Percentiles rank a stretch among this genome's conserved stretches.
phyloP scores from a whole-genome alignment of 1,140 invertebrate genomes.

The Notospermus geniculatus region DNA sequence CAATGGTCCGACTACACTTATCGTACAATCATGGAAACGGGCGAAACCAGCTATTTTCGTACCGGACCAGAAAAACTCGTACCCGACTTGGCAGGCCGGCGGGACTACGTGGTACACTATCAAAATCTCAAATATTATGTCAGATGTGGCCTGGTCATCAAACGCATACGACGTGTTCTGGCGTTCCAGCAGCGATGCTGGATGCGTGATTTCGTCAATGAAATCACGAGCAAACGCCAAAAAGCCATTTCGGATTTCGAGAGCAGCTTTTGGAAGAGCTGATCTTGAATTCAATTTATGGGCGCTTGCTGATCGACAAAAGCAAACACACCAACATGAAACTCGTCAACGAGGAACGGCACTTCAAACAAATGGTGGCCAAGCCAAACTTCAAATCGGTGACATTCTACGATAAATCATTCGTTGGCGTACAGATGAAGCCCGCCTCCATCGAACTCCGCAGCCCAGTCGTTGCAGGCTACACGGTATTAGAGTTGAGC shows the following conservation, averaged over 20 bases:
- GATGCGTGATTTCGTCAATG: background rate
- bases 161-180: background rate
- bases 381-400: background rate
- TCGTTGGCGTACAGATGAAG: background rate
- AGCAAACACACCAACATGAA: background rate
- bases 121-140: constrained; percentile 1
- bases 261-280: background rate
- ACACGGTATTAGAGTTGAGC: background rate
- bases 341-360: background rate
- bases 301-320: background rate
- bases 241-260: background rate
- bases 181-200: background rate
- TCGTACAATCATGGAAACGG: background rate
- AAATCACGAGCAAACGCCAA: background rate
- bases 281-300: background rate
- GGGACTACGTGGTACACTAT: background rate
- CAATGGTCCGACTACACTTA: no score
- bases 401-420: background rate
- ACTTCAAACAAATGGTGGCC: background rate
- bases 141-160: background rate
- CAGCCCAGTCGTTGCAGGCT: background rate
- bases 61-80: background rate
- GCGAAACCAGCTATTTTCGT: background rate
- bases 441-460: background rate
- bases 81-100: background rate